Evolutionary conservation across 2,113 vertebrate species (phyloP).

Genomic region (Brienomyrus longianalis): DNA sequence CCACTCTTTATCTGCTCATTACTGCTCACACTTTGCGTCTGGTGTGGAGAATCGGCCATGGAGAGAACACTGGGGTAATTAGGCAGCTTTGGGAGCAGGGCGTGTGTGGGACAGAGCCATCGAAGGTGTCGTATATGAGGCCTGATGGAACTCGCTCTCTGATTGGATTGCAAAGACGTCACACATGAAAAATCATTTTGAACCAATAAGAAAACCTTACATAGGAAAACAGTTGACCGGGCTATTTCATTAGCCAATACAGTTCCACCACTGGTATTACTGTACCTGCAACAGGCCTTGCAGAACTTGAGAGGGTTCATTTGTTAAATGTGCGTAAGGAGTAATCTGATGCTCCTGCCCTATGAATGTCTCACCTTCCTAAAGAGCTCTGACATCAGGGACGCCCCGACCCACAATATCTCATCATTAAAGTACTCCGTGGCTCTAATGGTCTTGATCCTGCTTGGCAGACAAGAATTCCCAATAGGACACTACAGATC

Average conservation of each 20-base stretch:
- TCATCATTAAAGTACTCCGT: slow-evolving; percentile 20
- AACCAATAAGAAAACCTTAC: not conserved
- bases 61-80: slow-evolving; percentile 12
- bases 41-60: slow-evolving; percentile 13
- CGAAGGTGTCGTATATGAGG: not conserved
- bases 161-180: not conserved
- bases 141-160: not conserved
- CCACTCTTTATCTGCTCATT: slow-evolving; percentile 14
- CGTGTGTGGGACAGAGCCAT: not conserved
- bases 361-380: not conserved
- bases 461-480: slow-evolving; percentile 50
- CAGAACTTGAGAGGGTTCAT: not conserved
- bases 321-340: not conserved
- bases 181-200: not conserved
- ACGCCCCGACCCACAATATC: slow-evolving; percentile 28
- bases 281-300: not conserved
- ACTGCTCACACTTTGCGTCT: slow-evolving; percentile 1
- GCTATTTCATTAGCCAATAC: not conserved
- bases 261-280: not conserved
- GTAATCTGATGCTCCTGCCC: not conserved
- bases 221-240: not conserved
- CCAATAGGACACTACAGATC: slow-evolving; percentile 46
- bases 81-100: slow-evolving; percentile 1
- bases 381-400: not conserved
- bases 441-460: slow-evolving; percentile 11